Evolutionary conservation across 2,888 invertebrate genomes (phyloP), one percentile per base, ranked within the genome.

Genomic region (Drosophila nigricruria): DNA sequence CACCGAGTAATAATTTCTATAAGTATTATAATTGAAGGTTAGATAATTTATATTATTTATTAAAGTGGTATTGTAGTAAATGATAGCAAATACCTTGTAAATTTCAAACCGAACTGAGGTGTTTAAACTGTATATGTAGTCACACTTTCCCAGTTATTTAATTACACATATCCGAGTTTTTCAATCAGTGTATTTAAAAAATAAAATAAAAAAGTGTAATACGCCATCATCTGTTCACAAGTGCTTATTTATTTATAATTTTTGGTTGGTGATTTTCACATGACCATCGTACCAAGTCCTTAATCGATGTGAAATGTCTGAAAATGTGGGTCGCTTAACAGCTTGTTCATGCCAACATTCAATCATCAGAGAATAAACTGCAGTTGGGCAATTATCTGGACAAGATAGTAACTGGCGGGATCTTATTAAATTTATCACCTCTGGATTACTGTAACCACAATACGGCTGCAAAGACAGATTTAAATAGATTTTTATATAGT

Each of bases 331-430:
- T 83, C 99, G 94, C 34, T 98, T 94, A 70, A 96, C 96, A 0
- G 99, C 97, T 80, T 96, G 95, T 92, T 99, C 99, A 87, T 97
- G 97, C 99, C 99, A 99, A 91, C 99, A 99, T 93, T 99, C 99
- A 66, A 98, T 96, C 99, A 99, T 99, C 64, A 99, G 94, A 8
- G 96, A 95, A 93, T 99, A 99, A 91, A 99, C 96, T 80, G 96
- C 95, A 27, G 97, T 95, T 0, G 99, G 99, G 91, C 99, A 99
- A 77, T 96, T 96, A 73, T 97, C 96, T 0, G 99, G 99, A 88
- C 98, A 97, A 0, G 98, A 97, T 69, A 99, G 94, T 38, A 99
- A 94, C 92, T 99, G 98, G 20, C 99, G 96, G 14, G 97, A 97
- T 18, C 99, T 95, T 62, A 99, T 98, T 97, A 99, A 98, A 88